Evolutionary conservation across 2,113 vertebrate genomes (phyloP).

Genomic region (Indicator indicator): DNA sequence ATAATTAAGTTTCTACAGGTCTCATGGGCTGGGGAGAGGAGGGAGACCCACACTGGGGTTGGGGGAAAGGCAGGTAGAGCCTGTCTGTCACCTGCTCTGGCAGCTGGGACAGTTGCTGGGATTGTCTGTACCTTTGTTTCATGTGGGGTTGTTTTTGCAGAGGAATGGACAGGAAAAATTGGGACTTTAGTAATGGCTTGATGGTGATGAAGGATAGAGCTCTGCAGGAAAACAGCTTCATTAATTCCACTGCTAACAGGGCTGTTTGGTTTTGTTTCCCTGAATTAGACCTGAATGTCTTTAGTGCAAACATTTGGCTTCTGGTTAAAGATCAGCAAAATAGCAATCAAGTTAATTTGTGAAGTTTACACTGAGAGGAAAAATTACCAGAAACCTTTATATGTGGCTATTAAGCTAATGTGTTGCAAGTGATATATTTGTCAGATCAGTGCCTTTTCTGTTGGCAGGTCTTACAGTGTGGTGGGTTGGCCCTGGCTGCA

Average conservation of each 20-base stretch:
- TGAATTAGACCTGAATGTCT: not conserved
- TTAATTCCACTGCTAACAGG: not conserved
- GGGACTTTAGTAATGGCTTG: not conserved
- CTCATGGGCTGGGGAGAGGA: not conserved
- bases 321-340: constrained; percentile 6
- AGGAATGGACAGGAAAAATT: not conserved
- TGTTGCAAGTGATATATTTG: not conserved
- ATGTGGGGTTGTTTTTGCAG: not conserved
- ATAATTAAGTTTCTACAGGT: not conserved
- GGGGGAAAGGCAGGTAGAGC: not conserved
- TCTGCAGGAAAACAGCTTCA: not conserved
- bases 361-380: not conserved
- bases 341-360: not conserved
- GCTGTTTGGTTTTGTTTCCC: not conserved
- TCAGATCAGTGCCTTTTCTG: not conserved
- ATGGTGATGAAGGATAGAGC: not conserved
- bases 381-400: not conserved
- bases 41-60: not conserved
- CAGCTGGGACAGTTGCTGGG: not conserved
- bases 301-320: not conserved
- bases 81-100: fast-evolving
- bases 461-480: not conserved
- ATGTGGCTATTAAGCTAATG: not conserved
- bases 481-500: not conserved
- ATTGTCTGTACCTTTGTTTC: not conserved